Conservation (phyloP, 64 coral and sea anemone genomes). For the Stichodactyla helianthus region DNA sequence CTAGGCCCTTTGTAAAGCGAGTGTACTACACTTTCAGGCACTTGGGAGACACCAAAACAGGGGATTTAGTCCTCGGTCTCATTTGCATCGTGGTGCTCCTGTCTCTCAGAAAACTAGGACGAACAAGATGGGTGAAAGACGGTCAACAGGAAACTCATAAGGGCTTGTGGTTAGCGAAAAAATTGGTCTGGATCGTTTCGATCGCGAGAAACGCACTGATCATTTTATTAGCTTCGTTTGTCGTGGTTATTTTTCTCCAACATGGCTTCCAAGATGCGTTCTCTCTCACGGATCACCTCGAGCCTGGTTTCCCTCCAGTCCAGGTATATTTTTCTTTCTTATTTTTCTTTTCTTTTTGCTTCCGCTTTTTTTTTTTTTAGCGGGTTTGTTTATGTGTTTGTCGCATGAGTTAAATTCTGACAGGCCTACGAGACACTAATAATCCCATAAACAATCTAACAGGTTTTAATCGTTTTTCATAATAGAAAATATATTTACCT, state of each 20-base stretch:
- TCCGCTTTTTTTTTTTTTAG: background rate
- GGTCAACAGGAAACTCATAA: conserved; percentile 31
- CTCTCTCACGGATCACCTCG: conserved; percentile 60
- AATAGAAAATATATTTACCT: background rate
- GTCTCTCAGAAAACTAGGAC: conserved; percentile 48
- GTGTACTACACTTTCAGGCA: conserved; percentile 79
- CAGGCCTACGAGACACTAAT: background rate
- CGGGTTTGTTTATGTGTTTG: background rate
- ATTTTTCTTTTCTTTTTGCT: background rate
- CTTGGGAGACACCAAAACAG: conserved; percentile 71
- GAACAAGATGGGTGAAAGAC: conserved; percentile 51
- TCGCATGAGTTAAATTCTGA: background rate
- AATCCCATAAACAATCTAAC: background rate
- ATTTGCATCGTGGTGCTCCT: conserved; percentile 70
- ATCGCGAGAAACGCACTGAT: conserved; percentile 81
- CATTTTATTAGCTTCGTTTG: conserved; percentile 53
- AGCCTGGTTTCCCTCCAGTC: conserved; percentile 75
- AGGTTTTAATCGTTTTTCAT: background rate
- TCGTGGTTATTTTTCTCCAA: conserved; percentile 45
- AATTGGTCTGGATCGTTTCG: conserved; percentile 66
- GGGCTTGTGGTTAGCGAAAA: conserved; percentile 50
- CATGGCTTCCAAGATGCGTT: conserved; percentile 64
- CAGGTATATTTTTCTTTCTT: conserved; percentile 49
- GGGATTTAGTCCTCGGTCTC: conserved; percentile 78
- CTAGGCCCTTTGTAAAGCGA: conserved; percentile 56